Evolutionary conservation across 2,888 invertebrate genomes (phyloP).

Genomic region (Norana najaformis): DNA sequence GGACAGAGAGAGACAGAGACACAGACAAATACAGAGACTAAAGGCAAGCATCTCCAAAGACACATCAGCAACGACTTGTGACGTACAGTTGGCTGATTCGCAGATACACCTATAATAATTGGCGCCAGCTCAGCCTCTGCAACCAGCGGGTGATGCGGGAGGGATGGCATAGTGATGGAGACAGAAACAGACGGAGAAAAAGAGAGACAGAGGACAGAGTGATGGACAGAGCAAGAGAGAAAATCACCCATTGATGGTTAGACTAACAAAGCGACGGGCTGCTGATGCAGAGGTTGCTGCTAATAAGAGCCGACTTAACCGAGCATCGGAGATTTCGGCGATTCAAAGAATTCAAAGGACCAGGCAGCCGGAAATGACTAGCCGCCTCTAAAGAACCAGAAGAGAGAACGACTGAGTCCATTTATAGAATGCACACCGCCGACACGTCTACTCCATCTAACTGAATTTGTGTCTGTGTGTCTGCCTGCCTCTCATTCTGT

Average conservation of each 20-base stretch:
- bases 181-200: background rate
- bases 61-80: background rate
- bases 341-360: slow-evolving; percentile 13
- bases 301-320: background rate
- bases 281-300: background rate
- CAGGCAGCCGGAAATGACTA: slow-evolving; percentile 5
- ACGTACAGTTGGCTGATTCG: background rate
- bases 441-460: background rate
- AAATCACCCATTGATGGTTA: background rate
- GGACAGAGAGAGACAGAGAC: too few relatives aligned
- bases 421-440: background rate
- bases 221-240: background rate
- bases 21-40: too few relatives aligned
- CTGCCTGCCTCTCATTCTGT: background rate
- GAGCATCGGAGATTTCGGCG: background rate
- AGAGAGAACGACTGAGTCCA: background rate
- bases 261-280: background rate
- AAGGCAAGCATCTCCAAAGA: background rate
- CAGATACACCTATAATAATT: background rate
- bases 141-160: background rate
- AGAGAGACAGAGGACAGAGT: background rate
- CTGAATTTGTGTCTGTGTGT: background rate
- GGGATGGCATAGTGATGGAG: background rate
- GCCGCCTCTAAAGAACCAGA: background rate
- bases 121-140: background rate